Percentiles rank a stretch among this genome's conserved stretches.
phyloP scores from a whole-genome alignment of 2,113 vertebrate species.

The Barnardius zonarius region DNA sequence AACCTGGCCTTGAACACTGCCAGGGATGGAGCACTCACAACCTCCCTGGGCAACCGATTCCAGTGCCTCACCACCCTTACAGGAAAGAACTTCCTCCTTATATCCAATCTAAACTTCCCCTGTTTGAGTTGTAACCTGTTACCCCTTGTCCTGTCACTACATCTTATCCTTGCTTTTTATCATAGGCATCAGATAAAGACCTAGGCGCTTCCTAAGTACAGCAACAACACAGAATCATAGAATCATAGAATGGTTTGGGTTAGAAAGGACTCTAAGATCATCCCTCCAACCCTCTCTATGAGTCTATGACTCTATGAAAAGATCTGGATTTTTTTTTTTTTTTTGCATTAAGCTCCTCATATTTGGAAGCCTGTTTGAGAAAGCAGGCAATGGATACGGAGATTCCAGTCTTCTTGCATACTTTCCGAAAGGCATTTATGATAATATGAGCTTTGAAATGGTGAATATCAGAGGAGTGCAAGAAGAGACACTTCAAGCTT shows the following conservation, averaged over 20 bases:
- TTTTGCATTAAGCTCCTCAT: neutral
- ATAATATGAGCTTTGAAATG: neutral
- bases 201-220: too few relatives aligned
- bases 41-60: too few relatives aligned
- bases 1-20: too few relatives aligned
- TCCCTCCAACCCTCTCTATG: neutral
- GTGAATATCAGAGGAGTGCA: neutral
- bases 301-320: neutral
- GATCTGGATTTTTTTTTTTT: neutral
- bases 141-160: too few relatives aligned
- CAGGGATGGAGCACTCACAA: too few relatives aligned
- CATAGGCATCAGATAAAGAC: too few relatives aligned
- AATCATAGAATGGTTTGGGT: neutral
- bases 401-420: neutral
- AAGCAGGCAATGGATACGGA: neutral
- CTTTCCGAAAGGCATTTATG: neutral
- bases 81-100: too few relatives aligned
- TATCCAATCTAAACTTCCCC: too few relatives aligned
- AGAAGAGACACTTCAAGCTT: neutral
- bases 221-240: too few relatives aligned
- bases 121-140: too few relatives aligned
- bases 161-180: too few relatives aligned
- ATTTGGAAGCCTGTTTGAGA: neutral
- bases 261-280: neutral
- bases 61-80: too few relatives aligned